Conservation (phyloP, 2,113 vertebrate genomes). For the Anarhynchus alexandrinus region DNA sequence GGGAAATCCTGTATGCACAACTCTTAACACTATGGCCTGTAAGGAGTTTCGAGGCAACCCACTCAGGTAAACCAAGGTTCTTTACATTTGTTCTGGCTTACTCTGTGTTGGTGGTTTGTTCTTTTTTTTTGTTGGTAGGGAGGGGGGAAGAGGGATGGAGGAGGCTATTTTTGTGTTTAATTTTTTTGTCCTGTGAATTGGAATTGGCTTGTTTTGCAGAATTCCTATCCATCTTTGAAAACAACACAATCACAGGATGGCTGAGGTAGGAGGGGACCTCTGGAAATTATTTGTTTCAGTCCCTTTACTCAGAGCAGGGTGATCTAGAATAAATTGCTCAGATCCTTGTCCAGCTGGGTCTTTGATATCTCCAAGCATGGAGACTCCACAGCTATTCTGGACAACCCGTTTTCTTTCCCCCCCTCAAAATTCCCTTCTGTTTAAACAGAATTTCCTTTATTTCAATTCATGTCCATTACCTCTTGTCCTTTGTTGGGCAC, state of each 20-base stretch:
- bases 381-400: not conserved
- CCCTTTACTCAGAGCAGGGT: not conserved
- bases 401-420: not conserved
- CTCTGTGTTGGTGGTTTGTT: not conserved
- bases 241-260: not conserved
- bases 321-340: not conserved
- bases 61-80: not conserved
- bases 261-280: not conserved
- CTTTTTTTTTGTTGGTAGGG: not conserved
- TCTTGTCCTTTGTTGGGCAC: not conserved
- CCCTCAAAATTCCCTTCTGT: not conserved
- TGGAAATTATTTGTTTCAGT: not conserved
- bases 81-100: not conserved
- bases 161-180: not conserved
- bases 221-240: not conserved
- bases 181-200: not conserved
- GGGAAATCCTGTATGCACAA: not conserved
- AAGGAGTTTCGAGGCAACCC: not conserved
- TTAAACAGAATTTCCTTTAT: not conserved
- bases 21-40: not conserved
- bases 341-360: not conserved
- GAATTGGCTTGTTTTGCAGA: not conserved
- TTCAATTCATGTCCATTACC: not conserved
- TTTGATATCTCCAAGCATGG: not conserved
- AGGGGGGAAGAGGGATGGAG: not conserved